Evolutionary conservation across 1,140 invertebrate species (phyloP), one percentile per base, ranked within the genome.

Genomic region (Drosophila baimaii): DNA sequence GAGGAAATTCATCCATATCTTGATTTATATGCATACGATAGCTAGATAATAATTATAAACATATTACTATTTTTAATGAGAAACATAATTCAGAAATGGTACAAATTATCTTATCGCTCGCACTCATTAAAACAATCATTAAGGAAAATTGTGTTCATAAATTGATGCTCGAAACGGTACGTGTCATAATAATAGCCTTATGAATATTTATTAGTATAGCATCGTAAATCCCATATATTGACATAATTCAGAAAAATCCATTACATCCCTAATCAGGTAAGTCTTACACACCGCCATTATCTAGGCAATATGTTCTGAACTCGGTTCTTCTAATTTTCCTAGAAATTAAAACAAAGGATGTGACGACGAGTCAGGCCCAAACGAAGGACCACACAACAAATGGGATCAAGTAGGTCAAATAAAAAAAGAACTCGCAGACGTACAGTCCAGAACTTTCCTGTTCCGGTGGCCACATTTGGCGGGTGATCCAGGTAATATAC

Each of bases 341-440:
- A 29, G 49, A 57, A 84, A 52, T 63, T 58, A 64, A 81, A 61
- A 70, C 76, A 80, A 63, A 39, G 7, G 25, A 31, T 25, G 21
- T 35, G 54, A 23, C 29, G 21, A 37, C 23, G 39, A 43, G 46
- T 44, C 29, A 66, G 37, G 49, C 52, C 39, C 41, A 6, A 13
- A 31, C 37, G 23, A 19, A 39, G 62, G 64, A 77, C 77, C 77
- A 77, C 77, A 69, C 73, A 56, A 77, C 43, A 31, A 49, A 68
- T 35, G 68, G 55, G 78, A 62, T 85, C 69, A 81, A 78, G 77
- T 70, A 78, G 81, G 74, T 47, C 78, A 81, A 81, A 79, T 77
- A 85, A 77, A 84, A 64, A 44, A 3, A 29, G n/a, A 44, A 27
- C 23, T 17, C 9, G 5, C 19, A 17, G 41, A 47, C 39, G 51